These are phyloP conservation scores for Calypte anna DNA, from an alignment of 2,113 vertebrate genomes.

Conservation along the genomic window DNA sequence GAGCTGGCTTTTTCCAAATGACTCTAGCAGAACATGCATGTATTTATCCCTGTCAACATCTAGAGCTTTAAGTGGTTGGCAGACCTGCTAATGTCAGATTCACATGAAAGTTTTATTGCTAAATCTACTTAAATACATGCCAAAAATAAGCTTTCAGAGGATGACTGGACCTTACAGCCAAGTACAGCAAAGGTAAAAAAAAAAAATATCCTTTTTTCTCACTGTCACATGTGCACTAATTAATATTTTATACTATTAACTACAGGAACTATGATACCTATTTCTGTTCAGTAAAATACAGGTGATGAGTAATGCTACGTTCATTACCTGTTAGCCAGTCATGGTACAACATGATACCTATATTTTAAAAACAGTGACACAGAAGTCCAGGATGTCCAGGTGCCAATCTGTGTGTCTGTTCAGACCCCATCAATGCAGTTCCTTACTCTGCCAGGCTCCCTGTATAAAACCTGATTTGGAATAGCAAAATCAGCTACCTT, in stretches of 20 bases:
- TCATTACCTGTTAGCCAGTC: background rate
- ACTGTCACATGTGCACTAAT: background rate
- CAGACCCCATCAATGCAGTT: background rate
- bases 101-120: background rate
- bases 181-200: background rate
- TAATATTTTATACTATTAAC: background rate
- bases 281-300: background rate
- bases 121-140: background rate
- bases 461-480: background rate
- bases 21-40: background rate
- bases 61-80: background rate
- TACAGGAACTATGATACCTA: background rate
- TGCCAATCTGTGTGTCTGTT: background rate
- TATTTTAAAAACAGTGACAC: background rate
- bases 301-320: background rate
- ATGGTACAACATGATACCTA: fast-evolving
- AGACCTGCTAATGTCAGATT: background rate
- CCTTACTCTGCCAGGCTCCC: background rate
- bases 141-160: background rate
- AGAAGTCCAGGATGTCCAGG: background rate
- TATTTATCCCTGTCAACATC: background rate
- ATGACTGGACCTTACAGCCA: background rate
- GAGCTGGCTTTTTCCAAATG: background rate
- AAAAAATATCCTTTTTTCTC: background rate
- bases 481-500: background rate